Evolutionary conservation across 2,888 invertebrate species (phyloP), one percentile per base, ranked within the genome.

Genomic region (Hirtodrosophila histrioides): DNA sequence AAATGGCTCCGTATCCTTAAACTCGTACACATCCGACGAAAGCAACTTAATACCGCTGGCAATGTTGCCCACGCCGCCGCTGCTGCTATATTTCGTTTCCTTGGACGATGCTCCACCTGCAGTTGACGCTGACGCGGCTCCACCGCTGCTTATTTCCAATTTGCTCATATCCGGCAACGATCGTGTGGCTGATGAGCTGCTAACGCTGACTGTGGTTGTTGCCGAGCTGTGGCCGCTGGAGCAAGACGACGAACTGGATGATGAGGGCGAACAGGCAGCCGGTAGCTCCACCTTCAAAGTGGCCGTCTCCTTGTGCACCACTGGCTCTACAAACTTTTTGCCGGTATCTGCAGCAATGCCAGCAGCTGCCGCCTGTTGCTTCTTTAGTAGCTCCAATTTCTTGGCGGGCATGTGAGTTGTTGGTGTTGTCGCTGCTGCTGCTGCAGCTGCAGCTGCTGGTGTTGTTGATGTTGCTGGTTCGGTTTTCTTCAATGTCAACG

Each of bases 1-100:
- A 88, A 97, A 97, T 0, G 97, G 96, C 90, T 97, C 97, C 0
- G 96, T 96, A 90, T 97, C 97, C 90, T 97, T 97, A 88, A 97
- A 97, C 91, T 97, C 97, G 88, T 97, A 97, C 65, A 97, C 94
- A 89, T 97, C 97, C 55, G 89, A 82, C 10, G 82, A 79, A 4
- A 79, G 66, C 24, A 82, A 24, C 44, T 82, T 78, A 23, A 66
- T 58, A 43, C 78, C 63, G 31, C 17, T 55, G 50, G 40, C 10
- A 5, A 41, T 12, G 23, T 48, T 64, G 4, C 63, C 4, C 54
- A 62, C 17, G 54, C 63, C 4, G 56, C 64, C 17, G 54, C 67
- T 33, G 64, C 56, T 40, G 69, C 65, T 35, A 60, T 72, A 53
- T 50, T 75, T 41, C 41, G 66, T n/a, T 54, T 65, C 63, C 39